Evolutionary conservation across 2,888 invertebrate species (phyloP), one percentile per base, ranked within the genome.

Genomic region (Smittia sp.): DNA sequence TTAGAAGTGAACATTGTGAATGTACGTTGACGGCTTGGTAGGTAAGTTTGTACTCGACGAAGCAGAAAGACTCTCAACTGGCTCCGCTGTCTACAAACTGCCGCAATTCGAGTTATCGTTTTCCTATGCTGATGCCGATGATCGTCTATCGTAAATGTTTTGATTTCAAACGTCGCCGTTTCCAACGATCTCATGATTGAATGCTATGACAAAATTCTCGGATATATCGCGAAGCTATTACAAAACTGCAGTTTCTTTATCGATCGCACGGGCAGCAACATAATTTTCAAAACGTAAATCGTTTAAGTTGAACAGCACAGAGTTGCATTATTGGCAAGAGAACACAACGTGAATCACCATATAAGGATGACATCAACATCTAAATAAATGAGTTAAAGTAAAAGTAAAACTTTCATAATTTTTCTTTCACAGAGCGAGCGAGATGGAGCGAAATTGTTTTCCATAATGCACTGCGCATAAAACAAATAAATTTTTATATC

Each of bases 371-470:
- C 72, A 72, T n/a, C n/a, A n/a, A n/a, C n/a, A n/a, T 72, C 72
- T 72, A 72, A 72, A 72, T 72, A 72, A 72, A 62, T 72, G 58
- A 72, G 54, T 72, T 72, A 62, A 72, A 72, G 72, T 72, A 72
- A 72, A 72, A 72, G 72, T 72, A n/a, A 58, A 58, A 72, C 72
- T 72, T 72, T 72, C 72, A 72, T 72, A 72, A 72, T 72, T 72
- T 70, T 70, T 70, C 70, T 54, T 46, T 24, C 24, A 9, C 11
- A 22, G 24, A 63, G n/a, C 27, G 63, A 63, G 22, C n/a, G 25
- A 63, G 27, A 63, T 46, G 46, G 46, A 46, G 58, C 9, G 58
- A 58, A 22, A 58, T 58, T 22, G 15, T 18, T 58, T 58, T 58
- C 18, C 58, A 58, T 58, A 58, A 58, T 58, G 58, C 58, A 58